Evolutionary conservation across 1,140 invertebrate species (phyloP), one percentile per base, ranked within the genome.

Genomic region (Tetraneura akinire): DNA sequence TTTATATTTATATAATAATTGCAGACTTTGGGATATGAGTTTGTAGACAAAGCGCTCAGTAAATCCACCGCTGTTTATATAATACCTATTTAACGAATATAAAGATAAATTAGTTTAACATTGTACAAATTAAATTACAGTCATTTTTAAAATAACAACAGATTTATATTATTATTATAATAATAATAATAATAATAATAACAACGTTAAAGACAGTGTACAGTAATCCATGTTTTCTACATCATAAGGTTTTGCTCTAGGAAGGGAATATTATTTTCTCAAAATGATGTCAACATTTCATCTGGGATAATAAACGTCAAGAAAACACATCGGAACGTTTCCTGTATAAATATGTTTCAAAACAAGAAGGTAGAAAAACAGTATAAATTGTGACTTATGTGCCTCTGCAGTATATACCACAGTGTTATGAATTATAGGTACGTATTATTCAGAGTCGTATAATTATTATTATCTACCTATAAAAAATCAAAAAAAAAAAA

Each of bases 231-330:
- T 10, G 51, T 76, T 60, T 74, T 23, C 51, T 57, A 32, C 6
- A 13, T 45, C 32, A 29, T 76, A 13, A 57, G 21, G 6, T 21
- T 57, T 42, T 9, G 13, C 73, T 55, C 14, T 21, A 57, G 23
- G 11, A 8, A 57, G 29, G 51, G 73, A 14, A 21, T 60, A 37
- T 55, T n/a, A 55, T 76, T 76, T 55, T 42, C 26, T 37, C 26
- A 53, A 73, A 73, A 32, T 37, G 29, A 26, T 76, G 73, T 57
- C 73, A 37, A 76, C 73, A 57, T 76, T 57, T 76, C 73, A 76
- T 60, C 32, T 6, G 23, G 53, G 8, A 53, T 55, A 76, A 76
- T 76, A 76, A 76, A 76, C 32, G 73, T 76, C 73, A 42, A 45
- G n/a, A 55, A 76, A 76, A 76, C 32, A 42, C 73, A 55, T 76